A percentile compares a stretch with the other conserved stretches of the same genome.
Evolutionary conservation across 2,888 invertebrate species (phyloP).

Genomic region (Stenolophus ochropezus): DNA sequence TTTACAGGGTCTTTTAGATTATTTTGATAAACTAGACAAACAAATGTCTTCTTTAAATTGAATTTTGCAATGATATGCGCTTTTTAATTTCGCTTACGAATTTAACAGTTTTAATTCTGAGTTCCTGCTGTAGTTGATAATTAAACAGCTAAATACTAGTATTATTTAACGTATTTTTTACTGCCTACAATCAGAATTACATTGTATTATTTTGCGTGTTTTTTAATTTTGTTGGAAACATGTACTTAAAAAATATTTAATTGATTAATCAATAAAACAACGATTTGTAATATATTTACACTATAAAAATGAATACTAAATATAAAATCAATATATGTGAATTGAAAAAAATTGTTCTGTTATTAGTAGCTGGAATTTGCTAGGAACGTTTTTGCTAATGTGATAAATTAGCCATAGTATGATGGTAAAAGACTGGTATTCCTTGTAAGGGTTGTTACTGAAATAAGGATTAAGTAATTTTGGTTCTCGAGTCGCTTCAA

Average conservation of each 20-base stretch:
- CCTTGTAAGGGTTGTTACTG: not conserved
- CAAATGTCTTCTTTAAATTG: constrained; percentile 33
- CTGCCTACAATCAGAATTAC: not conserved
- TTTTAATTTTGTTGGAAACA: not conserved
- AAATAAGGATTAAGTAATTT: too few relatives aligned
- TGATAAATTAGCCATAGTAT: constrained; percentile 6
- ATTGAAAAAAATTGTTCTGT: constrained; percentile 17
- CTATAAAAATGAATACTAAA: not conserved
- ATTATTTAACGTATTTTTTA: not conserved
- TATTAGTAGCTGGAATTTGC: not conserved
- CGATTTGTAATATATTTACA: not conserved
- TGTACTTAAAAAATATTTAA: not conserved
- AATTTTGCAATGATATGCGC: not conserved
- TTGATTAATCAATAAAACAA: constrained; percentile 3
- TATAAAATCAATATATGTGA: not conserved
- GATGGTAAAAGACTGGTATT: constrained; percentile 25
- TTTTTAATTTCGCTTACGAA: not conserved
- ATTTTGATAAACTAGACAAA: constrained; percentile 80
- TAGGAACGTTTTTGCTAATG: constrained; percentile 7
- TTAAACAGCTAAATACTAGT: not conserved
- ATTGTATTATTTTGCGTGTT: not conserved
- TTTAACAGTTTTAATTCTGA: not conserved
- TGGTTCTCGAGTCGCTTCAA: too few relatives aligned
- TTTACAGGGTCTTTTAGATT: constrained; percentile 85
- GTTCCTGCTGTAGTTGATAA: not conserved